phyloP scores from a whole-genome alignment of 2,113 vertebrate species.

The Megaceryle maxima region DNA sequence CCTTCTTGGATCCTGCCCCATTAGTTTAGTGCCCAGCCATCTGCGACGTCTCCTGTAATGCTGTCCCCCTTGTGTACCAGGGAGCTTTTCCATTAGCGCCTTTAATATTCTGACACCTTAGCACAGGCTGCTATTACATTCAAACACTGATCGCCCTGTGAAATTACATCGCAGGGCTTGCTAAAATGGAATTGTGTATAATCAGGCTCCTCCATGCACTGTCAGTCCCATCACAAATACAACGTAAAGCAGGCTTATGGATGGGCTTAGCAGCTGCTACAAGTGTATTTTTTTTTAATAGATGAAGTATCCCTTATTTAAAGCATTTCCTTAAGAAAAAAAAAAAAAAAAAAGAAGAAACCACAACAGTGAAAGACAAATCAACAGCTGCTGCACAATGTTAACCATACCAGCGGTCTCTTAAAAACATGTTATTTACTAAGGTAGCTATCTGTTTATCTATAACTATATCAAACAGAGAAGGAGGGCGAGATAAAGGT shows the following conservation, averaged over 20 bases:
- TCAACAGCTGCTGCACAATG: constrained; percentile 70
- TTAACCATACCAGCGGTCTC: constrained; percentile 54
- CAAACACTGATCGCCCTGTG: constrained; percentile 91
- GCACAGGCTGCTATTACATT: constrained; percentile 89
- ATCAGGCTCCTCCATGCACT: constrained; percentile 90
- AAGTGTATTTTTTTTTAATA: constrained; percentile 84
- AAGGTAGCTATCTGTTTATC: constrained; percentile 73
- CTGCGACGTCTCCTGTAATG: constrained; percentile 94
- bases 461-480: constrained; percentile 66
- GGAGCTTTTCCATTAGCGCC: constrained; percentile 99
- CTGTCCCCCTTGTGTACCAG: constrained; percentile 91
- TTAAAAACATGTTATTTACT: constrained; percentile 72
- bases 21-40: constrained; percentile 97
- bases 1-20: constrained; percentile 89
- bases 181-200: constrained; percentile 89
- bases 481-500: constrained; percentile 61
- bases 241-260: constrained; percentile 80
- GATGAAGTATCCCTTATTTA: constrained; percentile 84
- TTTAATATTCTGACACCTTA: constrained; percentile 97
- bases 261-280: constrained; percentile 85
- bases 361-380: constrained; percentile 64
- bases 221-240: constrained; percentile 87
- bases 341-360: background rate
- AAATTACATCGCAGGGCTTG: constrained; percentile 85
- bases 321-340: constrained; percentile 75